Percentiles rank a stretch among this genome's conserved stretches.
These are phyloP conservation scores for Camponotus pennsylvanicus DNA, from an alignment of 1,140 invertebrate species.

Conservation along the genomic window DNA sequence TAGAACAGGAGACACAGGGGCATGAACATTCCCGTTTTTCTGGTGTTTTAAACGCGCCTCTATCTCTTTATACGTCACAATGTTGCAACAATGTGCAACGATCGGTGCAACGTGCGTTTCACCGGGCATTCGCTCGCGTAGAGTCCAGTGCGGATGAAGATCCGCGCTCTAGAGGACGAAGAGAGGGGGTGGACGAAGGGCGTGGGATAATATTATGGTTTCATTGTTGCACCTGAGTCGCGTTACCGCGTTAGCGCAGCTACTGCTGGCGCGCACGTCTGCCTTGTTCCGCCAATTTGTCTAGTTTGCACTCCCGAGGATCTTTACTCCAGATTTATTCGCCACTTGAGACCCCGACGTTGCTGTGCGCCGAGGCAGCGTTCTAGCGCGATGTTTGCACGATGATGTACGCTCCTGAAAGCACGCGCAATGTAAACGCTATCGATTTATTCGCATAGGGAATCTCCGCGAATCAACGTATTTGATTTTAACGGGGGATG, in stretches of 20 bases:
- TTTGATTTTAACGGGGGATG: not conserved
- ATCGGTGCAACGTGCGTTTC: not conserved
- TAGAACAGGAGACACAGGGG: not conserved
- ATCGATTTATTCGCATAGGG: not conserved
- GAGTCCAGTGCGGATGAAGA: constrained; percentile 15
- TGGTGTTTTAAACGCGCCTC: constrained; percentile 51
- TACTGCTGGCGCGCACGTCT: constrained; percentile 17
- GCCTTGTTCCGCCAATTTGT: constrained; percentile 61
- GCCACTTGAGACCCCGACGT: constrained; percentile 32
- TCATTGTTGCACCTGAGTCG: constrained; percentile 73
- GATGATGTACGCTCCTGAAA: not conserved
- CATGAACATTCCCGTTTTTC: constrained; percentile 35
- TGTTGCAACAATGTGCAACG: not conserved
- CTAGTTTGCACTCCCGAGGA: constrained; percentile 57
- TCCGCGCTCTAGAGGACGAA: constrained; percentile 30
- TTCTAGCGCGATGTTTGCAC: constrained; percentile 36
- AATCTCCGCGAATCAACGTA: not conserved
- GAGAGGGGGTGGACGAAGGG: constrained; percentile 63
- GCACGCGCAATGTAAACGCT: constrained; percentile 5
- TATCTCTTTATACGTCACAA: constrained; percentile 36
- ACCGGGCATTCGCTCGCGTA: not conserved
- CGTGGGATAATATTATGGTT: constrained; percentile 78
- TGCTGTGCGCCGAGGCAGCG: not conserved
- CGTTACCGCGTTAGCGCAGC: constrained; percentile 53
- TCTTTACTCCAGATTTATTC: constrained; percentile 66